Evolutionary conservation across 2,797 vertebrate genomes (phyloP).

Genomic region (Eremophila alpestris): DNA sequence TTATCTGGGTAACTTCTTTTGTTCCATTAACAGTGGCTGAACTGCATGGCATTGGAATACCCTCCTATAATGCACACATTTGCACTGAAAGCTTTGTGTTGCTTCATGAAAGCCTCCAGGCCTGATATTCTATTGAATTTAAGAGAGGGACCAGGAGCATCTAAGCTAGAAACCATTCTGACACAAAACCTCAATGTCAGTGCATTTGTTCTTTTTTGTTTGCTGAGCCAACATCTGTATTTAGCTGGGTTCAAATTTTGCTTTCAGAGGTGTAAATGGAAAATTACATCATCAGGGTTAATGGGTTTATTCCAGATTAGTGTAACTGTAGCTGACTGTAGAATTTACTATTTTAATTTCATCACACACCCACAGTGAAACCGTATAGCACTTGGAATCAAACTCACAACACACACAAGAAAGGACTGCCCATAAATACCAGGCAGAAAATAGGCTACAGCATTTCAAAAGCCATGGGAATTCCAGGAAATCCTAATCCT

Average conservation of each 20-base stretch:
- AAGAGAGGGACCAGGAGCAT: not conserved
- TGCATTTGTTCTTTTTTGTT: not conserved
- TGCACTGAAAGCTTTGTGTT: not conserved
- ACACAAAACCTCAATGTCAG: slow-evolving; percentile 2
- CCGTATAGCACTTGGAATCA: not conserved
- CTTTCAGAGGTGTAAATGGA: slow-evolving; percentile 40
- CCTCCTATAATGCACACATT: not conserved
- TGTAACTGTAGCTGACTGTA: slow-evolving; percentile 7
- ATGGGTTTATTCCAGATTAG: slow-evolving; percentile 42
- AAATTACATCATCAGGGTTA: slow-evolving; percentile 36
- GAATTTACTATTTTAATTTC: slow-evolving; percentile 34
- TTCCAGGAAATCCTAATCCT: not conserved
- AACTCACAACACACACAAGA: not conserved
- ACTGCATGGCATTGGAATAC: not conserved
- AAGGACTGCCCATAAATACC: not conserved
- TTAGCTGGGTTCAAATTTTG: slow-evolving; percentile 45
- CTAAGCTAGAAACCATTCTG: not conserved
- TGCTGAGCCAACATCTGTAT: slow-evolving; percentile 34
- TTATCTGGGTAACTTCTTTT: not conserved
- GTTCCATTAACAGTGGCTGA: not conserved
- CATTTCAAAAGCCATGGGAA: not conserved
- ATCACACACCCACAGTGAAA: slow-evolving; percentile 11
- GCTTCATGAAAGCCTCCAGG: not conserved
- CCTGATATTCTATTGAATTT: not conserved
- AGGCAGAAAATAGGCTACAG: not conserved